A percentile compares a stretch with the other conserved stretches of the same genome.
Conservation (phyloP, 1,140 invertebrate species). For the Drosophila erecta region DNA sequence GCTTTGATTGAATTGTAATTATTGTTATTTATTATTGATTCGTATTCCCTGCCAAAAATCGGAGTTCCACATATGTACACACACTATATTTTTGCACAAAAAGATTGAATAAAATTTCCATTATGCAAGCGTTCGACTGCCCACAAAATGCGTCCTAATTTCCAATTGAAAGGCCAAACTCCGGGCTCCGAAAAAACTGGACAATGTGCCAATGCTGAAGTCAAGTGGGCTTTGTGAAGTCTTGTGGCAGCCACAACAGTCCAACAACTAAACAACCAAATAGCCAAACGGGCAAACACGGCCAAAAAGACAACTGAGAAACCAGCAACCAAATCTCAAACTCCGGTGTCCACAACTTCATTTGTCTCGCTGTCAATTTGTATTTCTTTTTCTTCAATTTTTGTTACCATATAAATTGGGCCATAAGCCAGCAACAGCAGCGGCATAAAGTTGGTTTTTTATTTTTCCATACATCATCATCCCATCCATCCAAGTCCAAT, state of each 20-base stretch:
- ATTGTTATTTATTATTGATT: constrained; percentile 23
- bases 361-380: constrained; percentile 53
- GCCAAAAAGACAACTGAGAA: constrained; percentile 22
- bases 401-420: constrained; percentile 40
- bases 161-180: constrained; percentile 48
- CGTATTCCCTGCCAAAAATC: constrained; percentile 9
- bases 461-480: constrained; percentile 21
- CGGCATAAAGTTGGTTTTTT: constrained; percentile 1
- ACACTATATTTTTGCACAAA: constrained; percentile 8
- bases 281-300: background rate
- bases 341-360: constrained; percentile 49
- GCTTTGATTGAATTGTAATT: constrained; percentile 23
- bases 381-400: constrained; percentile 31
- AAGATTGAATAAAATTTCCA: constrained; percentile 19
- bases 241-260: constrained; percentile 29
- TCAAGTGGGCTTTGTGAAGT: constrained; percentile 47
- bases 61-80: no score
- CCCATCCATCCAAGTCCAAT: constrained; percentile 51
- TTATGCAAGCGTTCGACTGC: constrained; percentile 37
- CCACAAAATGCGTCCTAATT: constrained; percentile 51
- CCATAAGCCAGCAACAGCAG: constrained; percentile 27
- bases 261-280: constrained; percentile 8
- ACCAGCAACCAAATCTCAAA: constrained; percentile 28
- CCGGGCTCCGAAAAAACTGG: constrained; percentile 27
- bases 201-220: constrained; percentile 44